Conservation (phyloP, 2,113 vertebrate species). For the Taurulus bubalis region DNA sequence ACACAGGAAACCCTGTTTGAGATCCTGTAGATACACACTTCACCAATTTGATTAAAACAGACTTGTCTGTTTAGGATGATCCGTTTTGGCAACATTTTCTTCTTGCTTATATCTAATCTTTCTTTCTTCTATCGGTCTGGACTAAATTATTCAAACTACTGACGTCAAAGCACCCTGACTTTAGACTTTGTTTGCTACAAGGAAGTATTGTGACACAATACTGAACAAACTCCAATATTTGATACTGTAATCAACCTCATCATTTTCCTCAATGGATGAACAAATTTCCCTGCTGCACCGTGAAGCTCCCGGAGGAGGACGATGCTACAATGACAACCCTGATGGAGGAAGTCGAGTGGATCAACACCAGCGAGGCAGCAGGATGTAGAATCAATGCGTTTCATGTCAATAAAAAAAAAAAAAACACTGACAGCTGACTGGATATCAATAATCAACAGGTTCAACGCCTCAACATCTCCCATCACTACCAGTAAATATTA, state of each 20-base stretch:
- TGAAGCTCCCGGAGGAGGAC: neutral
- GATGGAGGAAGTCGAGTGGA: neutral
- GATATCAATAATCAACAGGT: constrained; percentile 30
- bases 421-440: neutral
- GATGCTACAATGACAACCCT: neutral
- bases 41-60: no score
- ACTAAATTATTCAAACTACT: no score
- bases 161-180: neutral
- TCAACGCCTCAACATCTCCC: neutral
- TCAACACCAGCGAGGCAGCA: neutral
- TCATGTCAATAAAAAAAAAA: constrained; percentile 12
- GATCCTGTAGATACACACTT: no score
- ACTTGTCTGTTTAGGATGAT: no score
- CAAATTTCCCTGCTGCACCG: neutral
- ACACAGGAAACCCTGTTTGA: no score
- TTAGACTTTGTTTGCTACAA: neutral
- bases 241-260: neutral
- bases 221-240: no score
- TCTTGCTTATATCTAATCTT: no score
- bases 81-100: no score
- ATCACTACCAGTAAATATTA: no score
- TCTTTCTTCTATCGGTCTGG: no score
- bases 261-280: neutral
- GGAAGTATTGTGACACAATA: neutral
- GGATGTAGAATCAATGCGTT: constrained; percentile 18